Conservation (phyloP, 2,888 invertebrate species). For the Nomada hirtipes region DNA sequence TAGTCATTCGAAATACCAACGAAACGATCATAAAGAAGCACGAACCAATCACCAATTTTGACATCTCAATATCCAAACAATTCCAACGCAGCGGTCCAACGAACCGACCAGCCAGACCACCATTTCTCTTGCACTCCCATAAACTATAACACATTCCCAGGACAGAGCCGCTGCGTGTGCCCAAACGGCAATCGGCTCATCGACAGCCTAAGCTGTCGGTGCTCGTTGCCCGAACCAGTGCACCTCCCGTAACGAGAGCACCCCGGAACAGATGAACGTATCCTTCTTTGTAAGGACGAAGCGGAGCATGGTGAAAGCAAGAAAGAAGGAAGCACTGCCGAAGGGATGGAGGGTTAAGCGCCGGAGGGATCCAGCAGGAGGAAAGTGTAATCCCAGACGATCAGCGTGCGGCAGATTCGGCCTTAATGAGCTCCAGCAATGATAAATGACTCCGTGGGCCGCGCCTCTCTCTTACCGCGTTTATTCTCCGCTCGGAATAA, state of each 20-base stretch:
- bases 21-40: background rate
- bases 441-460: slow-evolving; percentile 85
- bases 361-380: slow-evolving; percentile 67
- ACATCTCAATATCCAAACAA: slow-evolving; percentile 12
- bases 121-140: slow-evolving; percentile 9
- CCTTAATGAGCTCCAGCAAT: slow-evolving; percentile 85
- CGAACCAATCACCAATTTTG: background rate
- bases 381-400: slow-evolving; percentile 80
- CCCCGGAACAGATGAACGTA: slow-evolving; percentile 8
- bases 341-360: slow-evolving; percentile 68
- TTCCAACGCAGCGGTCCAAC: background rate
- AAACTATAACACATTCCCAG: background rate
- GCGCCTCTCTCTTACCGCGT: slow-evolving; percentile 82
- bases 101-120: background rate
- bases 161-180: background rate
- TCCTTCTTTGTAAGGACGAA: background rate
- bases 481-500: slow-evolving; percentile 75
- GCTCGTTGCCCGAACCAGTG: background rate
- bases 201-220: slow-evolving; percentile 7
- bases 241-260: slow-evolving; percentile 33
- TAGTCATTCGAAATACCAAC: background rate
- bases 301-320: slow-evolving; percentile 32
- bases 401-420: slow-evolving; percentile 84
- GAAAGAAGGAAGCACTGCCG: slow-evolving; percentile 27
- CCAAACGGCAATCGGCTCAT: slow-evolving; percentile 23